phyloP scores from a whole-genome alignment of 2,888 invertebrate species.

The Amphipoea lucens region DNA sequence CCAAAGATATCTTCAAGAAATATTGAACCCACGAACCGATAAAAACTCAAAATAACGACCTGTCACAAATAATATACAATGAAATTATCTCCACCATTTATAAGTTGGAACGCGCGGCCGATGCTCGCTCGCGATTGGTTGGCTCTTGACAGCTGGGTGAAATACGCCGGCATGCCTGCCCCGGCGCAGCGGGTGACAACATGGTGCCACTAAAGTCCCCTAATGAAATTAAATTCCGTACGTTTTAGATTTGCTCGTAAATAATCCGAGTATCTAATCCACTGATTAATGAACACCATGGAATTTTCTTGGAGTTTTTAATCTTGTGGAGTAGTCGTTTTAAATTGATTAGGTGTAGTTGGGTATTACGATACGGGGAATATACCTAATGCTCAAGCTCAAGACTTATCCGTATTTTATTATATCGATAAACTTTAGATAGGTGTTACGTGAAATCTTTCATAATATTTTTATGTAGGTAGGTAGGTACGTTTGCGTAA shows the following conservation, averaged over 20 bases:
- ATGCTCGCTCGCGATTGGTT: constrained; percentile 82
- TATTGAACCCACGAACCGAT: constrained; percentile 85
- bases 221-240: constrained; percentile 91
- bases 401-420: constrained; percentile 44
- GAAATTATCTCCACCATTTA: constrained; percentile 90
- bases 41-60: constrained; percentile 89
- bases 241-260: constrained; percentile 89
- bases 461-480: constrained; percentile 23
- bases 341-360: constrained; percentile 46
- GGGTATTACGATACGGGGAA: constrained; percentile 25
- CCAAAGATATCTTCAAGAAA: constrained; percentile 79
- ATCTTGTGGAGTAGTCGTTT: constrained; percentile 73
- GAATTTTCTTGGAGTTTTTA: constrained; percentile 76
- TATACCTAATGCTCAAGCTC: constrained; percentile 32
- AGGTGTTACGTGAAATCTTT: constrained; percentile 15
- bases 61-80: constrained; percentile 91
- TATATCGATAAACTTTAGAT: constrained; percentile 22
- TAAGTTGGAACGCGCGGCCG: constrained; percentile 82
- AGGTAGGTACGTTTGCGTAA: constrained; percentile 5
- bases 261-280: constrained; percentile 89
- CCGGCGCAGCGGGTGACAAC: constrained; percentile 89
- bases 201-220: constrained; percentile 88
- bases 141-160: constrained; percentile 88
- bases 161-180: constrained; percentile 84
- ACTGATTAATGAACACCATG: constrained; percentile 87